Evolutionary conservation across 2,797 vertebrate species (phyloP).

Genomic region (Hemibagrus guttatus): DNA sequence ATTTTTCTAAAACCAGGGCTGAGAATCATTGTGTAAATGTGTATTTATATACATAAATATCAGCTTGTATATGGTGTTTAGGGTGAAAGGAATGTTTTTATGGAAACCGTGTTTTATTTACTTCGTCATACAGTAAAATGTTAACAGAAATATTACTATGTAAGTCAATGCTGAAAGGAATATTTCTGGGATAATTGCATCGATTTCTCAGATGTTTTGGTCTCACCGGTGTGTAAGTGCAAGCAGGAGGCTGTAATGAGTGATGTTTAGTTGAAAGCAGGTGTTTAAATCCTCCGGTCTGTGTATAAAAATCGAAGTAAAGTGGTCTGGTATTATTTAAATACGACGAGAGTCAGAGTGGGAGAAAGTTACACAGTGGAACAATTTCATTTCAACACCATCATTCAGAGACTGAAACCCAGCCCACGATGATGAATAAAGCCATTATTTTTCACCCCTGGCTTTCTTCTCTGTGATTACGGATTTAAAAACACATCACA

Average conservation of each 20-base stretch:
- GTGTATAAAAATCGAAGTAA: neutral
- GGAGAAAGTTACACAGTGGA: neutral
- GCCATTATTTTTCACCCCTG: neutral
- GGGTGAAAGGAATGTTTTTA: neutral
- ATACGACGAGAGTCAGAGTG: neutral
- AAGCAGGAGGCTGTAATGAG: neutral
- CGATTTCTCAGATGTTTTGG: neutral
- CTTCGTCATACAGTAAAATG: neutral
- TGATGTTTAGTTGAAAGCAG: neutral
- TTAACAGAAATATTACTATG: neutral
- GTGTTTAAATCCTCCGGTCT: neutral
- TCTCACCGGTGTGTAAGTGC: neutral
- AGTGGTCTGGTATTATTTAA: neutral
- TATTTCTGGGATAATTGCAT: neutral
- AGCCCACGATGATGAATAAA: neutral
- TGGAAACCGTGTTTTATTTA: no score
- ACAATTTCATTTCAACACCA: neutral
- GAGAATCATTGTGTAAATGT: no score
- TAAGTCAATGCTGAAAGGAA: neutral
- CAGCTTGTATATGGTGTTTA: neutral
- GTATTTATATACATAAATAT: neutral
- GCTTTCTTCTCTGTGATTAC: conserved; percentile 48
- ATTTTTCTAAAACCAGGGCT: no score
- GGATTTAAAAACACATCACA: conserved; percentile 36
- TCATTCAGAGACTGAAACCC: neutral